Evolutionary conservation across 1,140 invertebrate genomes (phyloP), one percentile per base, ranked within the genome.

Genomic region (Dinothrombium tinctorium): DNA sequence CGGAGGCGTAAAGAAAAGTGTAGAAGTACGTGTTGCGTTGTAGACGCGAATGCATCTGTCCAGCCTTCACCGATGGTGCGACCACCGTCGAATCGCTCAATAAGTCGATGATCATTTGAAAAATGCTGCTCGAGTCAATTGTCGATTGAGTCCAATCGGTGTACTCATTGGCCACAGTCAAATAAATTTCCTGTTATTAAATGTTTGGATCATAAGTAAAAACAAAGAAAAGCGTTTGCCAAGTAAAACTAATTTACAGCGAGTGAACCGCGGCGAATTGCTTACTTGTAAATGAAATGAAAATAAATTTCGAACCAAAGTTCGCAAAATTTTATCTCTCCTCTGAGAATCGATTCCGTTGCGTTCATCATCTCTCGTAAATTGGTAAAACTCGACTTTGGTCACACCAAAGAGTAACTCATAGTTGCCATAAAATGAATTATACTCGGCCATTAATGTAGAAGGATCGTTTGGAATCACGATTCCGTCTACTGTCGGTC

Each of bases 101-200:
- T 2, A 89, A 77, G 54, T 90, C 81, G 37, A 95, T 61, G 0
- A 87, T 84, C 58, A 84, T 81, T 56, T 95, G 83, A 28, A 87
- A 68, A 49, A 84, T 79, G 53, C 94, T 86, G 55, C 92, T 82
- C 21, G 83, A 81, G 68, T 89, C 81, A 52, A 83, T 78, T 6
- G 83, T 73, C 4, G 84, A 79, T 47, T 77, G 67, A 53, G 90
- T 84, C 87, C 87, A 94, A 56, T 94, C 84, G 3, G 83, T 92
- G 59, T 96, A 98, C 56, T 95, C 84, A 59, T 95, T 92, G 48
- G 92, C 76, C 19, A 90, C 74, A 28, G 89, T 92, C 51, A 87
- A 84, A 61, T 87, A 90, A 55, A 96, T 92, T 61, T 95, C 87
- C 51, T 83, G 0, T 83, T 86, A 48, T 76, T 70, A 7, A 86